phyloP scores from a whole-genome alignment of 2,113 vertebrate genomes.

The Grallaria varia region DNA sequence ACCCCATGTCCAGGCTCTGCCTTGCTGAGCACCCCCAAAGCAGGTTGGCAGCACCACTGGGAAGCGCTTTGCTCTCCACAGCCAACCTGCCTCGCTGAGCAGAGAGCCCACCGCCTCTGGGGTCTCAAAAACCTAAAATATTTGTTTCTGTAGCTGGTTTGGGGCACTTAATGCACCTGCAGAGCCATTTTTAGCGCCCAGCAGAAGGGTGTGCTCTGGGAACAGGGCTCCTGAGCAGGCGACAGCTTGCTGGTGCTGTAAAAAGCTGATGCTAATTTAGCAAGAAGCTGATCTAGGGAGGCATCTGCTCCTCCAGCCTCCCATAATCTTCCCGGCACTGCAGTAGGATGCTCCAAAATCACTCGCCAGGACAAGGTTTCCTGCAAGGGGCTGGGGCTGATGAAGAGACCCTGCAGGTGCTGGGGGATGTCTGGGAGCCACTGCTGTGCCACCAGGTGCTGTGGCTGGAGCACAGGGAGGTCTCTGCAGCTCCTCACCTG shows the following conservation, averaged over 20 bases:
- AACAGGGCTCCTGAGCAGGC: background rate
- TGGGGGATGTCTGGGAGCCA: background rate
- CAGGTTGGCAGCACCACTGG: background rate
- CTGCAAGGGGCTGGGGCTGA: background rate
- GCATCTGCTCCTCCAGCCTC: background rate
- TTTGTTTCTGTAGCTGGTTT: background rate
- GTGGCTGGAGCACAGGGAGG: background rate
- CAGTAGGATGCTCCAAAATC: background rate
- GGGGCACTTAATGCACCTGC: background rate
- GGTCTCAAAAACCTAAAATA: background rate
- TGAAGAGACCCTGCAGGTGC: background rate
- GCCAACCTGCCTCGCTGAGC: background rate
- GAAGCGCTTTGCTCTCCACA: background rate
- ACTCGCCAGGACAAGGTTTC: background rate
- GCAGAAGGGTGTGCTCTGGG: background rate
- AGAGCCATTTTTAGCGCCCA: background rate
- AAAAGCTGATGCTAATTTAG: conserved; percentile 19
- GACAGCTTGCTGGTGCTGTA: background rate
- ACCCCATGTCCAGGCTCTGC: background rate
- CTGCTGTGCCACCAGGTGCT: background rate
- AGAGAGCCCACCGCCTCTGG: background rate
- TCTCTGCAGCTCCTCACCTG: background rate
- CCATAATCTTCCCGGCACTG: background rate
- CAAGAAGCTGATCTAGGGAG: background rate
- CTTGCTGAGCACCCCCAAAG: background rate